Conservation (phyloP, 92 coral and sea anemone genomes). For the Umimayanthus chanpuru region DNA sequence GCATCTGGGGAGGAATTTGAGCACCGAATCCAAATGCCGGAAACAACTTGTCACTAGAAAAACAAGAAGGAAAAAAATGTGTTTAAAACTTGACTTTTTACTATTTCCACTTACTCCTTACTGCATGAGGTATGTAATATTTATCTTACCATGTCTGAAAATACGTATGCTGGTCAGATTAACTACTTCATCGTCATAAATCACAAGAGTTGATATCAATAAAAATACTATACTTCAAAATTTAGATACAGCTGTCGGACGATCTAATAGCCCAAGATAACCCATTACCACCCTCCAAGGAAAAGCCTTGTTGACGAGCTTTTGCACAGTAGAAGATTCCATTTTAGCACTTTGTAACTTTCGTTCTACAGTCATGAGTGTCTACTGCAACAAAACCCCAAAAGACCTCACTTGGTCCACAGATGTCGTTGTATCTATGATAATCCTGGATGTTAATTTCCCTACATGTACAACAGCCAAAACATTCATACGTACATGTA, state of each 20-base stretch:
- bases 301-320: no score
- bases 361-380: not conserved
- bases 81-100: not conserved
- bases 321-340: not conserved
- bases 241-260: not conserved
- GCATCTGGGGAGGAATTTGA: conserved; percentile 68
- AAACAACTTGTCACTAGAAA: conserved; percentile 85
- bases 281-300: not conserved
- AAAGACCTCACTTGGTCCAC: not conserved
- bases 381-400: not conserved
- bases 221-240: no score
- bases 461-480: not conserved
- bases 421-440: not conserved
- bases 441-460: not conserved
- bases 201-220: no score
- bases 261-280: not conserved
- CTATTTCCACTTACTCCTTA: no score
- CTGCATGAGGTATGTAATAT: no score
- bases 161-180: no score
- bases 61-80: not conserved
- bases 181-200: no score
- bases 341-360: no score
- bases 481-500: not conserved
- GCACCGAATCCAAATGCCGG: conserved; percentile 99
- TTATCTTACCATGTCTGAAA: no score